Evolutionary conservation across 2,113 vertebrate species (phyloP), one percentile per base, ranked within the genome.

Genomic region (Mionectes macconnelli): DNA sequence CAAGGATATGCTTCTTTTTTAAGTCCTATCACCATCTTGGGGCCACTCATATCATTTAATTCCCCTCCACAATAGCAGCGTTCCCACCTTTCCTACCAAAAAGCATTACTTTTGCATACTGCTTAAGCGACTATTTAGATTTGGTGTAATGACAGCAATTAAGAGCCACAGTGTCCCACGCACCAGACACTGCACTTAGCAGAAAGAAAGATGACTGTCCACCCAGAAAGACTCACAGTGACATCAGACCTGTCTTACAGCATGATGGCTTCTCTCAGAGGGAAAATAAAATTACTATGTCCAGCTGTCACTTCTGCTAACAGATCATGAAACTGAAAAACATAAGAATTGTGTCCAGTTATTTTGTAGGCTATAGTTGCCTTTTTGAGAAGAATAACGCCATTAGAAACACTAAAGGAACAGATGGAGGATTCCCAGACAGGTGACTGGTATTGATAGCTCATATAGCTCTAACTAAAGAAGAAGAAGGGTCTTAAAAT

Each of bases 381-480:
- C 10, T 72, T 18, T 91, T 42, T 57, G 23, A 67, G 28, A n/a
- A 56, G 10, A 68, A 45, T 4, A 84, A 12, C 3, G 44, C 2
- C 8, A 4, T 64, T 33, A 75, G 28, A 91, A 93, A 75, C 2
- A 39, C 12, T 57, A 27, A 74, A 89, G 10, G 13, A 77, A 59
- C 12, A 74, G 23, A 15, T 6, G 25, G 30, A 27, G 4, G 10
- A 15, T 40, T 69, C 57, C 21, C 14, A 35, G 25, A 35, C 25
- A 22, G 25, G 5, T 42, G 17, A 69, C 14, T 0, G 0, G 5
- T 28, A 35, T 40, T 47, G 18, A 62, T 14, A 47, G 14, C 39
- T 76, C 30, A 62, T 12, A 17, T 7, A 55, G 40, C 5, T 76
- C 35, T 60, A n/a, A 53, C 13, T 60, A 31, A 74, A 91, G 15